Evolutionary conservation across 2,888 invertebrate genomes (phyloP).

Genomic region (Tanytarsus gracilentus): DNA sequence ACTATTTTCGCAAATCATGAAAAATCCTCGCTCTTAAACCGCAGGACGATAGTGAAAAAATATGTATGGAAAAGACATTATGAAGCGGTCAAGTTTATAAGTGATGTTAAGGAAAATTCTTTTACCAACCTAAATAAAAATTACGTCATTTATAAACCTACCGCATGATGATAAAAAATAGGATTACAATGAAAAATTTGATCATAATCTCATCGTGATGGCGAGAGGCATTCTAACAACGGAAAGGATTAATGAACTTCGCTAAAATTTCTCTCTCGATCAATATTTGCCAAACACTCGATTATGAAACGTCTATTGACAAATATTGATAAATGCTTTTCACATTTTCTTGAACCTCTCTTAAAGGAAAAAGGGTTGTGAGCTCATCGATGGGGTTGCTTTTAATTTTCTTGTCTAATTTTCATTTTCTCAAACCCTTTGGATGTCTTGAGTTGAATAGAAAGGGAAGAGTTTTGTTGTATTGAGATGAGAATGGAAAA

Average conservation of each 20-base stretch:
- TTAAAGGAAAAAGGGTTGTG: too few relatives aligned
- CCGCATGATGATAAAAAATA: background rate
- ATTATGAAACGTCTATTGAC: constrained; percentile 2
- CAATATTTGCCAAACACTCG: background rate
- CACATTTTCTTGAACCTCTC: too few relatives aligned
- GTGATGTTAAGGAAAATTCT: too few relatives aligned
- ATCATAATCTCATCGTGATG: constrained; percentile 10
- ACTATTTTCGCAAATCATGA: too few relatives aligned
- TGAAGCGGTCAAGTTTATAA: too few relatives aligned
- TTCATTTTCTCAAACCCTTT: background rate
- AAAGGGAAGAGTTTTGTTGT: background rate
- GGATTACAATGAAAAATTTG: constrained; percentile 1
- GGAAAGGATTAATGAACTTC: constrained; percentile 1
- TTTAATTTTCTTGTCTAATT: constrained; percentile 2
- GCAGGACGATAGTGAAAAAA: too few relatives aligned
- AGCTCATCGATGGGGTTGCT: background rate
- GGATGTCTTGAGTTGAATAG: background rate
- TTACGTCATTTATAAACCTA: too few relatives aligned
- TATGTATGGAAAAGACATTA: too few relatives aligned
- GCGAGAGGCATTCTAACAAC: background rate
- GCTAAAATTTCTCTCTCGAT: background rate
- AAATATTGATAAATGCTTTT: constrained; percentile 10
- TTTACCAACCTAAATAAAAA: too few relatives aligned
- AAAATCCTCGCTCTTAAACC: too few relatives aligned
- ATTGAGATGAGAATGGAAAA: too few relatives aligned